Percentiles rank a stretch among this genome's conserved stretches.
These are phyloP conservation scores for Xanthia togata DNA, from an alignment of 2,888 invertebrate species.

Conservation along the genomic window DNA sequence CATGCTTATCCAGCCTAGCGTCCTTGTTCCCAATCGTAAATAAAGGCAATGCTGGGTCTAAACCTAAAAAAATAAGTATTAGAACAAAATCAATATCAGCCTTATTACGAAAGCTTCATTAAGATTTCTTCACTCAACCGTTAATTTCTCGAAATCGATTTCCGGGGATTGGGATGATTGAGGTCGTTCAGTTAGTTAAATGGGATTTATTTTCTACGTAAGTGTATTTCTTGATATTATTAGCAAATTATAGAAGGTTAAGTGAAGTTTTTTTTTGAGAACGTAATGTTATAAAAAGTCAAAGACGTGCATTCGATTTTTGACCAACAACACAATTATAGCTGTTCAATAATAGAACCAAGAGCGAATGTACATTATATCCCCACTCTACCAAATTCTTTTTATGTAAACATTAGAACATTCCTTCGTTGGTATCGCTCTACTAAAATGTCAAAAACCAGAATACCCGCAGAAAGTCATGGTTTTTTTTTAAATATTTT, in stretches of 20 bases:
- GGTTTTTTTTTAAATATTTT: no score
- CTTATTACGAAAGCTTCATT: neutral
- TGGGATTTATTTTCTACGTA: neutral
- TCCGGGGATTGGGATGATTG: conserved; percentile 20
- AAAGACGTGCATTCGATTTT: no score
- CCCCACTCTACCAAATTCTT: no score
- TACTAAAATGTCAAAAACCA: no score
- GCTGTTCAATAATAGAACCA: no score
- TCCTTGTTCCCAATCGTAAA: conserved; percentile 89
- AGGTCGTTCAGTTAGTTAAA: conserved; percentile 7
- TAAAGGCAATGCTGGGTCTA: conserved; percentile 91
- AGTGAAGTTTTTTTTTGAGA: neutral
- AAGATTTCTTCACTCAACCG: conserved; percentile 24
- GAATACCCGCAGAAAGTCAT: no score
- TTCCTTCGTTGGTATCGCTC: no score
- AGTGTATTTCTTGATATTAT: conserved; percentile 8
- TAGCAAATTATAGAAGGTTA: neutral
- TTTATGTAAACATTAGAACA: no score
- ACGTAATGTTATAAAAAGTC: neutral
- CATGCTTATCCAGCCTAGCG: conserved; percentile 89
- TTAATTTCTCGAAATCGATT: conserved; percentile 21
- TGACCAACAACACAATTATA: no score
- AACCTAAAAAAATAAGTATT: conserved; percentile 76
- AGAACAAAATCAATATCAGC: conserved; percentile 17
- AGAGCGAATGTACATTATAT: no score